These are phyloP conservation scores for Drosophila ambigua DNA, from an alignment of 1,140 invertebrate species.

Conservation along the genomic window DNA sequence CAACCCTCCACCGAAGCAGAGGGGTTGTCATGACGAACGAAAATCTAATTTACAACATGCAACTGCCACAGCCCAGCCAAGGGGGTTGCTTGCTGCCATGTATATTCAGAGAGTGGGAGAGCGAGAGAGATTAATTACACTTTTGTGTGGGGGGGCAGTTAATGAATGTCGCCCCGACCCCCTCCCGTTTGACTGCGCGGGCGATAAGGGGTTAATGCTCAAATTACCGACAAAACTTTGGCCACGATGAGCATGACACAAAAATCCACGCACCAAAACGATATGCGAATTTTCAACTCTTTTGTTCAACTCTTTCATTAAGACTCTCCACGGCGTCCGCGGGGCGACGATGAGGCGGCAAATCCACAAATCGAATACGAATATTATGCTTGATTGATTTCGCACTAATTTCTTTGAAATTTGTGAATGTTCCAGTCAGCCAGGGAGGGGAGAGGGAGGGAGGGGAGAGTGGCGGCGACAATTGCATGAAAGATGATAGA, in stretches of 20 bases:
- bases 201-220: conserved; percentile 79
- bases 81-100: no score
- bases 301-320: conserved; percentile 71
- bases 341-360: conserved; percentile 50
- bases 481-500: conserved; percentile 51
- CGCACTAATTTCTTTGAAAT: conserved; percentile 71
- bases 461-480: not conserved
- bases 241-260: conserved; percentile 68
- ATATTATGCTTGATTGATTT: conserved; percentile 77
- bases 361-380: conserved; percentile 36
- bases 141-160: conserved; percentile 55
- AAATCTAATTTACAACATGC: conserved; percentile 81
- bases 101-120: not conserved
- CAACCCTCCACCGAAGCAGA: conserved; percentile 34
- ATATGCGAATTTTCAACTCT: conserved; percentile 47
- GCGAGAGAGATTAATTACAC: conserved; percentile 69
- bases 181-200: conserved; percentile 8
- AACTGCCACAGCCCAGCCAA: conserved; percentile 45
- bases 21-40: conserved; percentile 77
- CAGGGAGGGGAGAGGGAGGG: conserved; percentile 16
- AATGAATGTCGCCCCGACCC: conserved; percentile 58
- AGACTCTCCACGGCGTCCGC: not conserved
- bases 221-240: conserved; percentile 65
- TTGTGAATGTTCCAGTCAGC: conserved; percentile 51
- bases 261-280: conserved; percentile 40